Evolutionary conservation across 1,140 invertebrate genomes (phyloP), one percentile per base, ranked within the genome.

Genomic region (Heliothis subflexa): DNA sequence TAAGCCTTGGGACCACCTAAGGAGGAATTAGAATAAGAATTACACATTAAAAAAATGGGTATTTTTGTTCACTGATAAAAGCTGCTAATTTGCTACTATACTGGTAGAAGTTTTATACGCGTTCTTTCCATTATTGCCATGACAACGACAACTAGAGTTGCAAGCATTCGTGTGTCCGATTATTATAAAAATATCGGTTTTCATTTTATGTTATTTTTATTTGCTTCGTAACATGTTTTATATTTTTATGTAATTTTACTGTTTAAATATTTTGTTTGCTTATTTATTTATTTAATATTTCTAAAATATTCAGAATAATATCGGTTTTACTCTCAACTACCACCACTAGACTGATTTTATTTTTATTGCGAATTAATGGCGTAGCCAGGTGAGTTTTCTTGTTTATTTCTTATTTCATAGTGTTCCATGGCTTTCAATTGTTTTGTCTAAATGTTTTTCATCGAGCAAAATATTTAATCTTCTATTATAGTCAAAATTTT

Each of bases 301-400:
- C 0, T 21, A 7, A 25, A 59, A 10, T 59, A 9, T 40, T 40
- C 54, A 18, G 54, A 55, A 55, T 9, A 61, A 25, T 61, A 33
- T n/a, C 66, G 66, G 13, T 70, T 72, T 72, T 57, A 18, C 25
- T 25, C 7, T 28, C 7, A 52, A 10, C n/a, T 2, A 73, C 82
- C 66, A 74, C 86, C 87, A 86, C 88, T 88, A 84, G 28, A 52
- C 33, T 75, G 86, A 93, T 87, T 93, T 93, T 94, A 94, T 94
- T 93, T 93, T 94, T 94, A 94, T 92, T 94, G 92, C 93, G 93
- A 93, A 94, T 94, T 94, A 94, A 94, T 94, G 93, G 93, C 93
- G 93, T 94, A 94, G 93, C 92, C 92, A 93, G 93, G 93, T 94
- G 91, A 93, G 93, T 92, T 93, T 93, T 91, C 89, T 93, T 93